Conservation (phyloP, 2,113 vertebrate genomes). For the Macrotis lagotis region DNA sequence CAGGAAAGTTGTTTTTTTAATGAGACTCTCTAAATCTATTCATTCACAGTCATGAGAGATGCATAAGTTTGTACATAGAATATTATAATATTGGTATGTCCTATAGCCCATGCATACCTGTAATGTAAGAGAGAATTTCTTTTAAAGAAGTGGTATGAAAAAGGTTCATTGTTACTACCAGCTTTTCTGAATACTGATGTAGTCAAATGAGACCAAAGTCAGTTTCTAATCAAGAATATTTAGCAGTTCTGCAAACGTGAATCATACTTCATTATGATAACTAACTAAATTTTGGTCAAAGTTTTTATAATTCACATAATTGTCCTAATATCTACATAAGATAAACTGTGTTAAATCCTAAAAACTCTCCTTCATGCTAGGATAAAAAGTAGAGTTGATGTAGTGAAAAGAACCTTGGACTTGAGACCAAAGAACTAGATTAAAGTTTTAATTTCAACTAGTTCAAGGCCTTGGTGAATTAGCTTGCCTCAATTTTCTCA, state of each 20-base stretch:
- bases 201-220: background rate
- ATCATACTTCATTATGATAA: background rate
- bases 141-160: background rate
- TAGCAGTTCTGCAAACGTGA: background rate
- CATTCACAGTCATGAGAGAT: background rate
- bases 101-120: background rate
- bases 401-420: background rate
- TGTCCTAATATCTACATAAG: background rate
- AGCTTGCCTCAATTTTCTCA: background rate
- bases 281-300: background rate
- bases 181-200: background rate
- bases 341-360: slow-evolving; percentile 19
- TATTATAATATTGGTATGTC: background rate
- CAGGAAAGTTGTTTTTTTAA: background rate
- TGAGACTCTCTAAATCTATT: background rate
- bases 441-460: background rate
- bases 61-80: background rate
- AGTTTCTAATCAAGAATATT: slow-evolving; percentile 29
- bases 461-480: background rate
- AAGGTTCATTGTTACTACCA: background rate
- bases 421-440: background rate
- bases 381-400: background rate
- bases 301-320: background rate
- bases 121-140: background rate
- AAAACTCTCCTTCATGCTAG: background rate